Evolutionary conservation across 2,797 vertebrate genomes (phyloP), one percentile per base, ranked within the genome.

Genomic region (Nyctalus aviator): DNA sequence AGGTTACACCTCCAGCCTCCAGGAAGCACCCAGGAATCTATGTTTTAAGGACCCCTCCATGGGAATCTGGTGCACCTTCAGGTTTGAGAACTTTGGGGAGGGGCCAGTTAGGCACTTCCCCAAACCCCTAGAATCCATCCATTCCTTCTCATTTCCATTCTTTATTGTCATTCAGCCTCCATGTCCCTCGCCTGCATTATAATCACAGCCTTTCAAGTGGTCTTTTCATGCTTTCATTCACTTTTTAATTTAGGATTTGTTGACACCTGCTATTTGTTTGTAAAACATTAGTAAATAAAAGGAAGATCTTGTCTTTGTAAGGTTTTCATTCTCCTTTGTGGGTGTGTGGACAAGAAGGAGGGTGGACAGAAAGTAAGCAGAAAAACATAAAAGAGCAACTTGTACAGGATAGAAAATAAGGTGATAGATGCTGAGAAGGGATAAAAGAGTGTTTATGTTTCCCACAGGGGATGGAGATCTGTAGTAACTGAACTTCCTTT

Each of bases 281-380:
- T 91, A 94, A 86, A 50, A 55, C 0, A 23, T 23, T 50, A 55
- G 13, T 82, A 7, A 88, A 85, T 7, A 68, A 88, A 90, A 76
- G 14, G 46, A 84, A 53, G 21, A 68, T 50, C 13, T 50, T 90
- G 64, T 68, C 12, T 27, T 69, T 48, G 9, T 25, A 8, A n/a
- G 9, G 9, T 57, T 82, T 84, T 37, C 11, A 68, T 46, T 68
- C 6, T 35, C 85, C 11, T 85, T 87, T 44, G 11, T 77, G 46
- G 64, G 9, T 77, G 0, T 48, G 1, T 53, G 12, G 27, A 37
- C 18, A 59, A 12, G 37, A 12, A 12, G 2, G 3, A 46, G 1
- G 14, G 17, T 44, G 2, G 32, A 76, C 30, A 71, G 27, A 86
- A 37, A 91, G 44, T 44, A 86, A 48, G 13, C 11, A 91, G 89